phyloP scores from a whole-genome alignment of 2,888 invertebrate species.

The Eugnorisma glareosa region DNA sequence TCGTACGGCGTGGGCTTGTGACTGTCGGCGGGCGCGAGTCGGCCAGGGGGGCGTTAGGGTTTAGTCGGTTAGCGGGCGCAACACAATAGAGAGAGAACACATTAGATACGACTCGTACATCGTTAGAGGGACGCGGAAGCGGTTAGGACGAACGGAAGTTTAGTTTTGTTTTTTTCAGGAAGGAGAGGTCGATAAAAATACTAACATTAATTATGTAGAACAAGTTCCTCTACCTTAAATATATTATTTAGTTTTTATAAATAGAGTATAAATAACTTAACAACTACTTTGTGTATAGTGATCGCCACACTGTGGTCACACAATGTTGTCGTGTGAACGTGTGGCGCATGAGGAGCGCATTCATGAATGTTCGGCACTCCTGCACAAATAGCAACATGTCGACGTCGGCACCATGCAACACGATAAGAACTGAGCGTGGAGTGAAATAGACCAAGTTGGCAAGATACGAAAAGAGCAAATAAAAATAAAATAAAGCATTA shows the following conservation, averaged over 20 bases:
- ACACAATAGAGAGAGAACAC: slow-evolving; percentile 81
- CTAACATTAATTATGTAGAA: slow-evolving; percentile 91
- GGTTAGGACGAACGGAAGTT: slow-evolving; percentile 80
- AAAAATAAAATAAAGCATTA: slow-evolving; percentile 89
- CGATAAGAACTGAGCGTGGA: slow-evolving; percentile 75
- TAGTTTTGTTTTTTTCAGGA: slow-evolving; percentile 92
- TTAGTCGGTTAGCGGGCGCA: slow-evolving; percentile 90
- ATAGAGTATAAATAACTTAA: slow-evolving; percentile 73
- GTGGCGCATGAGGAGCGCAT: slow-evolving; percentile 71
- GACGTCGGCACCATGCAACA: slow-evolving; percentile 80
- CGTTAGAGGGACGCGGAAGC: slow-evolving; percentile 82
- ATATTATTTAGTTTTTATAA: slow-evolving; percentile 71
- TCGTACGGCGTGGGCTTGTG: slow-evolving; percentile 95
- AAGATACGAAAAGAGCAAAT: slow-evolving; percentile 85
- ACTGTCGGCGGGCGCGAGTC: slow-evolving; percentile 77
- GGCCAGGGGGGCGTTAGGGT: slow-evolving; percentile 83
- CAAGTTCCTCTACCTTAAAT: slow-evolving; percentile 82
- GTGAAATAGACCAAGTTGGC: slow-evolving; percentile 79
- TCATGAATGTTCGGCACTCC: slow-evolving; percentile 66
- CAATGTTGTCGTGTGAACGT: slow-evolving; percentile 78
- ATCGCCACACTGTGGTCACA: slow-evolving; percentile 73
- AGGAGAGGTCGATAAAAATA: slow-evolving; percentile 96
- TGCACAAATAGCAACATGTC: slow-evolving; percentile 71
- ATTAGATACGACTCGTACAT: slow-evolving; percentile 80
- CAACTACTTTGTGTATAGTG: slow-evolving; percentile 70